A percentile compares a stretch with the other conserved stretches of the same genome.
These are phyloP conservation scores for Odontothrips loti DNA, from an alignment of 2,888 invertebrate genomes.

Conservation along the genomic window DNA sequence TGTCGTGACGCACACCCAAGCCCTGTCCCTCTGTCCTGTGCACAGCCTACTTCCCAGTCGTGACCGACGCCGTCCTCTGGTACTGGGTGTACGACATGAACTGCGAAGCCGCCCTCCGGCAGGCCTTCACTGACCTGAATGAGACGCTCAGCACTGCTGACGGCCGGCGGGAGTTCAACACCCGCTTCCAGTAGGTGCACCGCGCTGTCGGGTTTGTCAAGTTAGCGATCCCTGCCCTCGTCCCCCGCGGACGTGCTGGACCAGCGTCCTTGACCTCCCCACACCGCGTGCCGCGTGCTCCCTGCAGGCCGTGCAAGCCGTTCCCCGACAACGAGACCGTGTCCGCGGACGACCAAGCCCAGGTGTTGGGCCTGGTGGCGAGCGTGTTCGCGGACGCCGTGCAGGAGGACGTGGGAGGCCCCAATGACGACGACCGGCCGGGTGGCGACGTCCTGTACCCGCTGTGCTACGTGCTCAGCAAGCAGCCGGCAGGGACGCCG, in stretches of 20 bases:
- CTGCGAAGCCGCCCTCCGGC: background rate
- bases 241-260: too few species aligned
- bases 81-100: background rate
- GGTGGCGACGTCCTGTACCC: background rate
- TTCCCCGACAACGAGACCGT: background rate
- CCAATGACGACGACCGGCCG: background rate
- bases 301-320: background rate
- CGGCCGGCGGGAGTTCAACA: background rate
- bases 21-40: too few species aligned
- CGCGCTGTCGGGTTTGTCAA: too few species aligned
- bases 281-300: too few species aligned
- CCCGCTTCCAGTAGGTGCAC: background rate
- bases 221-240: too few species aligned
- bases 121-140: background rate
- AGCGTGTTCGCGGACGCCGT: background rate
- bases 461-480: background rate
- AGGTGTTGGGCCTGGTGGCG: constrained; percentile 2
- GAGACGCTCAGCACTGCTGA: background rate
- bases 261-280: too few species aligned
- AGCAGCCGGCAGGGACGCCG: background rate
- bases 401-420: background rate
- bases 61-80: background rate
- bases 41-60: too few species aligned
- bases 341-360: background rate
- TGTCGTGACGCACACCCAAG: background rate